Evolutionary conservation across 1,140 invertebrate genomes (phyloP).

Genomic region (Drepana arcuata): DNA sequence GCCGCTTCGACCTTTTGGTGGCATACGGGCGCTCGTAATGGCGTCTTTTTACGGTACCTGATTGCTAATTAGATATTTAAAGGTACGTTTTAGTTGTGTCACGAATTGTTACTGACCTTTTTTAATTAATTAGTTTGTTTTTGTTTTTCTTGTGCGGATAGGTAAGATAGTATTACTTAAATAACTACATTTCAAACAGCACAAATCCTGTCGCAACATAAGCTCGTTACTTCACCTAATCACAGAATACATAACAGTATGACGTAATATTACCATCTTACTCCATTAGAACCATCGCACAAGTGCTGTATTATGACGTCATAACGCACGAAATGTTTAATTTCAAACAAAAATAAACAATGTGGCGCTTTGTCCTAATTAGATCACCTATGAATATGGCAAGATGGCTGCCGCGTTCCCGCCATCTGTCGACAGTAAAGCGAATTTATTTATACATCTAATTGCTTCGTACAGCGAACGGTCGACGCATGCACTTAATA

Average conservation of each 20-base stretch:
- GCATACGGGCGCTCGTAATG: slow-evolving; percentile 42
- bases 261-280: too few relatives aligned
- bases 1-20: slow-evolving; percentile 53
- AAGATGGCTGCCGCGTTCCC: slow-evolving; percentile 46
- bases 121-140: slow-evolving; percentile 52
- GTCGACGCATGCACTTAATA: slow-evolving; percentile 54
- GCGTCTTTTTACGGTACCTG: slow-evolving; percentile 68
- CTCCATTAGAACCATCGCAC: too few relatives aligned
- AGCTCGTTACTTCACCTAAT: too few relatives aligned
- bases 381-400: slow-evolving; percentile 49
- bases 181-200: too few relatives aligned
- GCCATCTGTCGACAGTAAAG: slow-evolving; percentile 59
- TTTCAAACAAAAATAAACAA: slow-evolving; percentile 37
- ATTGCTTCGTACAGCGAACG: slow-evolving; percentile 43
- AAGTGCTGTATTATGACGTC: too few relatives aligned
- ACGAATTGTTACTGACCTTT: slow-evolving; percentile 48
- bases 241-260: too few relatives aligned
- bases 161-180: too few relatives aligned
- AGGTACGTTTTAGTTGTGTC: slow-evolving; percentile 48
- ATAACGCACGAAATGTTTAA: slow-evolving; percentile 18
- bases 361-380: slow-evolving; percentile 27
- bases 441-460: slow-evolving; percentile 65
- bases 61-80: slow-evolving; percentile 67
- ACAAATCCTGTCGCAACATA: too few relatives aligned
- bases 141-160: slow-evolving; percentile 25